A percentile compares a stretch with the other conserved stretches of the same genome.
Evolutionary conservation across 2,113 vertebrate genomes (phyloP).

Genomic region (Ibidorhyncha struthersii): DNA sequence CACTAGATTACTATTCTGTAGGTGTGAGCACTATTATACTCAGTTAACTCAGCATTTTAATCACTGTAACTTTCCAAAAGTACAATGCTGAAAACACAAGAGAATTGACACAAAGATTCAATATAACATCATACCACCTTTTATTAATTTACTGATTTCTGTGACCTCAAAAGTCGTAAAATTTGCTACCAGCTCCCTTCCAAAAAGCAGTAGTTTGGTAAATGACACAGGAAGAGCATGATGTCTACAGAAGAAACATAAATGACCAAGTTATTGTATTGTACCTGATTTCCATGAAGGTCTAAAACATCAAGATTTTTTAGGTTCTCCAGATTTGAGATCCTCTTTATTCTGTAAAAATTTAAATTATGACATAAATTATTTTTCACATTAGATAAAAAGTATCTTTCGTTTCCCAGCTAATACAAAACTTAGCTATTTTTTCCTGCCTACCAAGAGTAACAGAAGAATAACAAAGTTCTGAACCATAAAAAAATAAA

Average conservation of each 20-base stretch:
- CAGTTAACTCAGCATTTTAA: neutral
- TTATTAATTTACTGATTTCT: neutral
- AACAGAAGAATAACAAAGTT: neutral
- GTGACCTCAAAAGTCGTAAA: neutral
- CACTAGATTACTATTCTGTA: neutral
- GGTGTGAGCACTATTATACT: neutral
- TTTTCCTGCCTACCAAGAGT: neutral
- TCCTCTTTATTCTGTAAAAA: slow-evolving; percentile 88
- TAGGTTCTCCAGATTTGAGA: slow-evolving; percentile 85
- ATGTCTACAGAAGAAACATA: neutral
- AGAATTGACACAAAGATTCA: neutral
- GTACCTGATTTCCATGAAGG: slow-evolving; percentile 95
- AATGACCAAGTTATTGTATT: neutral
- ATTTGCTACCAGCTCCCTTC: neutral
- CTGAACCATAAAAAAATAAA: neutral
- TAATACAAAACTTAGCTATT: neutral
- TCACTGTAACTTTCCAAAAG: neutral
- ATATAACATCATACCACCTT: neutral
- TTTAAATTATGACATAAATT: neutral
- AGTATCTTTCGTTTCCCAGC: neutral
- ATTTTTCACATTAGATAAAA: neutral
- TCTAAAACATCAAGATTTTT: slow-evolving; percentile 91
- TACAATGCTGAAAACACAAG: neutral
- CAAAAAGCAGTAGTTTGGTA: neutral
- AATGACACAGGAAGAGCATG: neutral